A percentile compares a stretch with the other conserved stretches of the same genome.
These are phyloP conservation scores for Hemicentrotus pulcherrimus DNA, from an alignment of 35 echinoderm and acorn worm species.

Conservation along the genomic window DNA sequence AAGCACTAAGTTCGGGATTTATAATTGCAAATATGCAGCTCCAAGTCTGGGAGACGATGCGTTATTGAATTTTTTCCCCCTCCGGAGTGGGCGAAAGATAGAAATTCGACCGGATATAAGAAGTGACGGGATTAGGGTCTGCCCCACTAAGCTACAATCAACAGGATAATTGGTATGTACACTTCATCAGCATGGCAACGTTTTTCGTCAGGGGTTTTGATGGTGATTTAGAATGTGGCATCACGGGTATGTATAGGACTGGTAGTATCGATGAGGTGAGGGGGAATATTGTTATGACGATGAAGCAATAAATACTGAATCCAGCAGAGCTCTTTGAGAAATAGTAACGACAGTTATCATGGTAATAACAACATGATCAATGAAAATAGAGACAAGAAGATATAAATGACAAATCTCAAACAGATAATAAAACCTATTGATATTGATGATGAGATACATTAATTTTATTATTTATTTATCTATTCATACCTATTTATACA, in stretches of 20 bases:
- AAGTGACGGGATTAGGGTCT: background rate
- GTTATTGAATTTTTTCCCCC: background rate
- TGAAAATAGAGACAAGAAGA: background rate
- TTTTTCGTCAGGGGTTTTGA: background rate
- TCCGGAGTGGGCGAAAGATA: background rate
- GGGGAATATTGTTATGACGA: background rate
- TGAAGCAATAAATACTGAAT: background rate
- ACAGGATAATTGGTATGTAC: background rate
- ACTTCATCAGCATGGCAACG: background rate
- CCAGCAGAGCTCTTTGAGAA: background rate
- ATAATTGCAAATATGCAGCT: background rate
- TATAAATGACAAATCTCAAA: background rate
- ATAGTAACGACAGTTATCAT: too few species aligned
- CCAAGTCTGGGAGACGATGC: background rate
- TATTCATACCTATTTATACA: too few species aligned
- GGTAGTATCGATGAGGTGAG: background rate
- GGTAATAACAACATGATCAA: background rate
- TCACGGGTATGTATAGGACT: background rate
- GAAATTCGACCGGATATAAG: background rate
- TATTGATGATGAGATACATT: too few species aligned
- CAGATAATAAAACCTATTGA: background rate
- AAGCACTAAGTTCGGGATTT: background rate
- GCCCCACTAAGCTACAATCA: conserved; percentile 9
- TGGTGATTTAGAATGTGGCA: background rate
- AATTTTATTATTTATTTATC: too few species aligned